Evolutionary conservation across 1,140 invertebrate species (phyloP), one percentile per base, ranked within the genome.

Genomic region (Heliconius hermathena): DNA sequence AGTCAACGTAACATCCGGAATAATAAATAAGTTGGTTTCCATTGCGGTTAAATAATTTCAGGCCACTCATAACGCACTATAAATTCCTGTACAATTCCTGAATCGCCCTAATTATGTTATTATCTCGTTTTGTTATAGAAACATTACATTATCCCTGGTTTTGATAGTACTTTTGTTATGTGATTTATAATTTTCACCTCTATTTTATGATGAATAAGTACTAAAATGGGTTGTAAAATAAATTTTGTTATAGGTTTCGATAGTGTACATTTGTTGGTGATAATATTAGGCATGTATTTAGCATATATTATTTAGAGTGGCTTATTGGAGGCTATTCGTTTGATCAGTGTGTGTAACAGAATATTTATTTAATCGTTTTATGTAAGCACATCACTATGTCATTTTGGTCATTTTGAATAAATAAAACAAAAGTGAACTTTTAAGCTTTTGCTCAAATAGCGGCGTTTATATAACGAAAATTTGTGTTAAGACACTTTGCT

Each of bases 21-120:
- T 80, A 80, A 82, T 82, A 83, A 82, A 83, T 82, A 81, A 74
- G 73, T 36, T 11, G 46, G 33, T 77, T 76, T 73, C 73, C 76
- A 80, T 66, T 78, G 80, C 54, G 82, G 82, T 78, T 77, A 66
- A 75, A 84, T 80, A 76, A 83, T 80, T 82, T 84, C 75, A 81
- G 76, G n/a, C 66, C 76, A 41, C 73, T 81, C 76, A 81, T 78
- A 81, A 74, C 73, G 46, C 46, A 36, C 74, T 77, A 81, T 78
- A 81, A 74, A 81, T 78, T 78, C 74, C 38, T 49, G 57, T 66
- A 52, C 81, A 82, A 76, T 76, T 76, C 73, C 74, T 74, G 57
- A 71, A 81, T 81, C 54, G 57, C 79, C 76, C 82, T 83, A 83
- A 83, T 78, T 83, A 77, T 74, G 76, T 78, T 78, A 77, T 81